These are phyloP conservation scores for Elmis aenea DNA, from an alignment of 2,888 invertebrate genomes.

Conservation along the genomic window DNA sequence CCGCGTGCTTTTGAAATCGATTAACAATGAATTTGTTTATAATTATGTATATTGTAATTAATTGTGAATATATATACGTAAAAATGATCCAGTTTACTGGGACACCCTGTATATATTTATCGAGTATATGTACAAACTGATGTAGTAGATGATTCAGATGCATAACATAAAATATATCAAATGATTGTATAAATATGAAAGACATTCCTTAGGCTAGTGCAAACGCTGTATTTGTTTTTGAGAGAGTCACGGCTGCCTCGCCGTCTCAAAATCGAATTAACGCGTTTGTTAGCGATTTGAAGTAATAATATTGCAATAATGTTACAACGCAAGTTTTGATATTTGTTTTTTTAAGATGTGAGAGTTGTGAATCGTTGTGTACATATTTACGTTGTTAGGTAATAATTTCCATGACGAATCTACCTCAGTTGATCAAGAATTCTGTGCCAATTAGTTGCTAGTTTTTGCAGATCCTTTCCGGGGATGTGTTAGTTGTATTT, in stretches of 20 bases:
- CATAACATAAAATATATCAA: conserved; percentile 32
- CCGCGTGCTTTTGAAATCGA: no score
- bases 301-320: conserved; percentile 40
- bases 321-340: conserved; percentile 46
- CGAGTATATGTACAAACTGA: conserved; percentile 46
- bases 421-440: conserved; percentile 43
- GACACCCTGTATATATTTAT: conserved; percentile 27
- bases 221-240: conserved; percentile 16
- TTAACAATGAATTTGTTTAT: no score
- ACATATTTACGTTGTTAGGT: conserved; percentile 41
- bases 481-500: conserved; percentile 15
- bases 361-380: conserved; percentile 39
- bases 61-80: no score
- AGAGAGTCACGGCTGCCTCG: neutral
- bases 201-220: conserved; percentile 21
- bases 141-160: conserved; percentile 29
- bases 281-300: conserved; percentile 18
- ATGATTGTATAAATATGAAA: conserved; percentile 26
- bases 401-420: conserved; percentile 43
- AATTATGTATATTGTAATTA: no score
- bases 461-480: no score
- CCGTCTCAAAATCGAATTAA: conserved; percentile 15
- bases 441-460: conserved; percentile 29
- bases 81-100: conserved; percentile 7
- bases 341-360: conserved; percentile 38